Evolutionary conservation across 2,888 invertebrate species (phyloP).

Genomic region (Pterobdella sp.): DNA sequence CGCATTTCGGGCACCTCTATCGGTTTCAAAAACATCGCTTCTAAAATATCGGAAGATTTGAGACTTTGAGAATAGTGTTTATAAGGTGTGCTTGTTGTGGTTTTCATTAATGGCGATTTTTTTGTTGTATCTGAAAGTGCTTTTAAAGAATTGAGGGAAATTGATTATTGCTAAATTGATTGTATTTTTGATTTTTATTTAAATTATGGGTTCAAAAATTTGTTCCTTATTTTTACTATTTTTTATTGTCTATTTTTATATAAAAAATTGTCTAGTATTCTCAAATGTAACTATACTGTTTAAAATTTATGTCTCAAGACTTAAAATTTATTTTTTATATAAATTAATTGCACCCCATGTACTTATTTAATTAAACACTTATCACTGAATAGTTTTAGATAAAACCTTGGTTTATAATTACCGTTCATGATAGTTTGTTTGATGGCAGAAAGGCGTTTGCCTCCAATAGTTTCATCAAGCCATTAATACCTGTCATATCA

Average conservation of each 20-base stretch:
- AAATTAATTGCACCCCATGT: neutral
- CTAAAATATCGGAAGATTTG: constrained; percentile 98
- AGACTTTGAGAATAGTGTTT: constrained; percentile 61
- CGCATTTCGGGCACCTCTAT: constrained; percentile 72
- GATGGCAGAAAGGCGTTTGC: too few relatives aligned
- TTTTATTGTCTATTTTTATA: too few relatives aligned
- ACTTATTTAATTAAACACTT: neutral
- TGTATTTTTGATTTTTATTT: neutral
- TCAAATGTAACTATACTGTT: too few relatives aligned
- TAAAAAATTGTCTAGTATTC: too few relatives aligned
- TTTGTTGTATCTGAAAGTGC: neutral
- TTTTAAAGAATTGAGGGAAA: neutral
- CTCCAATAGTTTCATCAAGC: too few relatives aligned
- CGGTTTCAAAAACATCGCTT: constrained; percentile 99
- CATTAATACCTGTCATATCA: too few relatives aligned
- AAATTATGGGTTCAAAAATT: neutral
- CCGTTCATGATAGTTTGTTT: too few relatives aligned
- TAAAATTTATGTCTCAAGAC: neutral
- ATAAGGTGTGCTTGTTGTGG: neutral
- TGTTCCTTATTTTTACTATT: neutral
- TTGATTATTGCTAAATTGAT: neutral
- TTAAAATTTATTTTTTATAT: neutral
- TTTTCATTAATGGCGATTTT: neutral
- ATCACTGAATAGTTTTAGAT: too few relatives aligned
- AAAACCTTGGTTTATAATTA: too few relatives aligned